These are phyloP conservation scores for Auanema sp. DNA, from an alignment of 2,888 invertebrate species.

Conservation along the genomic window DNA sequence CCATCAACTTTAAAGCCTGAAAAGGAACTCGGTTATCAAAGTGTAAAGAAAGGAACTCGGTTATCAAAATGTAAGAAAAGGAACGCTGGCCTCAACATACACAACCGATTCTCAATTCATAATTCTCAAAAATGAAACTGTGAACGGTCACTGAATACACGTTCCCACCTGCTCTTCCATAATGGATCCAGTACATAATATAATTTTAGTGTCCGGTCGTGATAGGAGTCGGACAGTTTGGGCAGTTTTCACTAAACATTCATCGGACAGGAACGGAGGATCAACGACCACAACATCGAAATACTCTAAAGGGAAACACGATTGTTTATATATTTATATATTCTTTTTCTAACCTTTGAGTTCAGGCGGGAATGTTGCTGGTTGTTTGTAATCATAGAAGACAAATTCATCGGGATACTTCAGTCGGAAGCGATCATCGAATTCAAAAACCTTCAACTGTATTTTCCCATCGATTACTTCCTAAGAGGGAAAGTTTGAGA, in stretches of 20 bases:
- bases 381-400: slow-evolving; percentile 80
- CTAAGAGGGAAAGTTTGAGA: not conserved
- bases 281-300: slow-evolving; percentile 84
- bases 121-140: not conserved
- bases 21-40: slow-evolving; percentile 9
- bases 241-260: slow-evolving; percentile 83
- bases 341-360: slow-evolving; percentile 67
- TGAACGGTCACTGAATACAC: not conserved
- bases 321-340: not conserved
- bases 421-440: slow-evolving; percentile 78
- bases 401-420: slow-evolving; percentile 76
- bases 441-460: slow-evolving; percentile 73
- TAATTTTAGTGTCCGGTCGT: slow-evolving; percentile 73
- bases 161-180: slow-evolving; percentile 77
- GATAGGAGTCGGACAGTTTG: slow-evolving; percentile 77
- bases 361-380: slow-evolving; percentile 74
- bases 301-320: slow-evolving; percentile 11
- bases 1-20: slow-evolving; percentile 69
- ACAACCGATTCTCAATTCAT: no score
- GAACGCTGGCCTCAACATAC: not conserved
- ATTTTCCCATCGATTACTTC: slow-evolving; percentile 3
- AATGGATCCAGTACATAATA: slow-evolving; percentile 82
- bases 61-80: not conserved
- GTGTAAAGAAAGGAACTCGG: slow-evolving; percentile 9
- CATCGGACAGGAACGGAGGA: slow-evolving; percentile 90